Percentiles rank a stretch among this genome's conserved stretches.
These are phyloP conservation scores for Masticophis lateralis DNA, from an alignment of 2,797 vertebrate species.

Conservation along the genomic window DNA sequence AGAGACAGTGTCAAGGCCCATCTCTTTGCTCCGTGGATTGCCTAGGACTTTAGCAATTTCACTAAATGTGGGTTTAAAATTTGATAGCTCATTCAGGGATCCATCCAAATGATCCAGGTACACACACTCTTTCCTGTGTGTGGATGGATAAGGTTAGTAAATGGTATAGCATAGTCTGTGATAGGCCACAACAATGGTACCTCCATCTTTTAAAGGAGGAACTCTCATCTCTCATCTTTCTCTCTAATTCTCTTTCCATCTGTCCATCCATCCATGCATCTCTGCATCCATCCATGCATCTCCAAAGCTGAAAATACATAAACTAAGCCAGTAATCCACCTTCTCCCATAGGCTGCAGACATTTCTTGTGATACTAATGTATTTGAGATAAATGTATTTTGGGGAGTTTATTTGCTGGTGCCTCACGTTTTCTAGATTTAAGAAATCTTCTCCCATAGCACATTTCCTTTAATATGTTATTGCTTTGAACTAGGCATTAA, in stretches of 20 bases:
- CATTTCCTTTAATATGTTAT: background rate
- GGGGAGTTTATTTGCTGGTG: background rate
- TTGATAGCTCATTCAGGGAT: background rate
- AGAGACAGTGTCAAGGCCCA: background rate
- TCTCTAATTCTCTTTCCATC: background rate
- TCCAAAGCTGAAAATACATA: background rate
- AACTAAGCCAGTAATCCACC: background rate
- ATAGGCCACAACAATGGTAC: background rate
- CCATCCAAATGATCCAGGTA: background rate
- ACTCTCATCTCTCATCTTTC: background rate
- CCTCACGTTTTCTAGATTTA: background rate
- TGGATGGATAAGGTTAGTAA: background rate
- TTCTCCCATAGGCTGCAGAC: background rate
- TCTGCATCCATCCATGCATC: background rate
- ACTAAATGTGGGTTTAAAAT: background rate
- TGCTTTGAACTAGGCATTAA: slow-evolving; percentile 7
- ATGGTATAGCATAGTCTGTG: background rate
- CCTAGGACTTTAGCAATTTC: background rate
- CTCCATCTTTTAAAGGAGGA: background rate
- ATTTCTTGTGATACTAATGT: background rate
- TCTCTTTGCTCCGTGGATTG: background rate
- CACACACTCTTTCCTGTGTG: background rate
- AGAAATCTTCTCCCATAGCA: background rate
- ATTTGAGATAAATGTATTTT: background rate
- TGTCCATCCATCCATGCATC: background rate